phyloP scores from a whole-genome alignment of 2,113 vertebrate genomes.

The Glareola pratincola region DNA sequence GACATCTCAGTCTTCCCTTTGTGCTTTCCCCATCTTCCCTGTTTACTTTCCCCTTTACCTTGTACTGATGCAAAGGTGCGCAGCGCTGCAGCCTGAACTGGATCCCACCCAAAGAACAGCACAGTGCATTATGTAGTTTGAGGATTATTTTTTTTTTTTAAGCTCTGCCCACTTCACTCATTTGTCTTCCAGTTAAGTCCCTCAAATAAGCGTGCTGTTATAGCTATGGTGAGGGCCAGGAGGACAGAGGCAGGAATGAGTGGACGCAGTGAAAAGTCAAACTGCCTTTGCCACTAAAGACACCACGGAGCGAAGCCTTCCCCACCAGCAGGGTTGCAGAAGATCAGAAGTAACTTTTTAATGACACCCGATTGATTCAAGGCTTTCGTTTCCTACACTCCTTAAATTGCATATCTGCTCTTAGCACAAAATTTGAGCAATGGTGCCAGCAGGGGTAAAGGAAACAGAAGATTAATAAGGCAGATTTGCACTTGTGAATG shows the following conservation, averaged over 20 bases:
- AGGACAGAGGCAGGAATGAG: not conserved
- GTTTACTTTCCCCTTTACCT: not conserved
- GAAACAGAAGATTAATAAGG: conserved; percentile 36
- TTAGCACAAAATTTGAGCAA: conserved; percentile 18
- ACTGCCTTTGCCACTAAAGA: not conserved
- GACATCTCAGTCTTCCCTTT: not conserved
- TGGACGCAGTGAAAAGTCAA: not conserved
- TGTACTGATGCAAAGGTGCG: not conserved
- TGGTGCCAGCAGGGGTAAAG: not conserved
- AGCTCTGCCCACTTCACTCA: not conserved
- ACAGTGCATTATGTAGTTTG: not conserved
- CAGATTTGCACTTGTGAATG: conserved; percentile 27
- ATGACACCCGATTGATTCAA: not conserved
- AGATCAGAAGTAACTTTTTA: not conserved
- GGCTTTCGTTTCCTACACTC: not conserved
- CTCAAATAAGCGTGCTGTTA: not conserved
- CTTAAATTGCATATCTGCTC: not conserved
- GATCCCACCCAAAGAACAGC: not conserved
- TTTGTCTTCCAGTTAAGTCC: not conserved
- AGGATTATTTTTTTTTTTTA: not conserved
- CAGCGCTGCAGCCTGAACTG: not conserved
- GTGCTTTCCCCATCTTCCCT: not conserved
- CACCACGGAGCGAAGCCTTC: not conserved
- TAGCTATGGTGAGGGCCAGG: not conserved
- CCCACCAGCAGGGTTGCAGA: not conserved